Percentiles rank a stretch among this genome's conserved stretches.
These are phyloP conservation scores for Zophobas atratus DNA, from an alignment of 1,140 invertebrate genomes.

Conservation along the genomic window DNA sequence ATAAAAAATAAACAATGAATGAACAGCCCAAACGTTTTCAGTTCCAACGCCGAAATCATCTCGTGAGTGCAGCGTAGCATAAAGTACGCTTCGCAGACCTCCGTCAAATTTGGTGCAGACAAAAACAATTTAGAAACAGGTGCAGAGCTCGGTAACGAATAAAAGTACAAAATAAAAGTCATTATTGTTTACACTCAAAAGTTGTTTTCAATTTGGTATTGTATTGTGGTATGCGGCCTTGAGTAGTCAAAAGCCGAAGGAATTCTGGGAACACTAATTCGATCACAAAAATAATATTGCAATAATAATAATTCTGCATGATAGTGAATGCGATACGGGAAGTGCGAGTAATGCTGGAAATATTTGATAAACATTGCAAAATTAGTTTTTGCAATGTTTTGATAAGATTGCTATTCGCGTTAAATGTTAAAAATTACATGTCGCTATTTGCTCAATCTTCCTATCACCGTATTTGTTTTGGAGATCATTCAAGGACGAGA, in stretches of 20 bases:
- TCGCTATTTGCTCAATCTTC: too few species aligned
- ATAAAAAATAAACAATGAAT: slow-evolving; percentile 27
- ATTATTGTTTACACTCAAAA: slow-evolving; percentile 14
- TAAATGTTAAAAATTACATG: too few species aligned
- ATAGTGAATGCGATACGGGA: neutral
- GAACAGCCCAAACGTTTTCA: slow-evolving; percentile 9
- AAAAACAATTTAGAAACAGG: slow-evolving; percentile 27
- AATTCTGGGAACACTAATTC: neutral
- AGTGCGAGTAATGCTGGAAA: neutral
- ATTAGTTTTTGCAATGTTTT: neutral
- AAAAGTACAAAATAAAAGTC: slow-evolving; percentile 16
- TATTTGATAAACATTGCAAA: neutral
- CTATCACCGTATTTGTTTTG: too few species aligned
- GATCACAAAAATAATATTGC: too few species aligned
- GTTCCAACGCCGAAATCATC: neutral
- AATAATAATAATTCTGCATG: too few species aligned
- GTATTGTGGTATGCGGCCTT: slow-evolving; percentile 10
- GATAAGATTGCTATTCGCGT: neutral
- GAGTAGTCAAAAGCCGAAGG: slow-evolving; percentile 5
- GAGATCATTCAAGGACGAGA: too few species aligned
- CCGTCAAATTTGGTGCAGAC: neutral
- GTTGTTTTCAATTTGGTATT: slow-evolving; percentile 20
- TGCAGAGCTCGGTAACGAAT: neutral
- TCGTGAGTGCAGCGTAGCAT: slow-evolving; percentile 20
- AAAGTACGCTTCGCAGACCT: slow-evolving; percentile 5